Evolutionary conservation across 2,113 vertebrate genomes (phyloP).

Genomic region (Thomomys bottae): DNA sequence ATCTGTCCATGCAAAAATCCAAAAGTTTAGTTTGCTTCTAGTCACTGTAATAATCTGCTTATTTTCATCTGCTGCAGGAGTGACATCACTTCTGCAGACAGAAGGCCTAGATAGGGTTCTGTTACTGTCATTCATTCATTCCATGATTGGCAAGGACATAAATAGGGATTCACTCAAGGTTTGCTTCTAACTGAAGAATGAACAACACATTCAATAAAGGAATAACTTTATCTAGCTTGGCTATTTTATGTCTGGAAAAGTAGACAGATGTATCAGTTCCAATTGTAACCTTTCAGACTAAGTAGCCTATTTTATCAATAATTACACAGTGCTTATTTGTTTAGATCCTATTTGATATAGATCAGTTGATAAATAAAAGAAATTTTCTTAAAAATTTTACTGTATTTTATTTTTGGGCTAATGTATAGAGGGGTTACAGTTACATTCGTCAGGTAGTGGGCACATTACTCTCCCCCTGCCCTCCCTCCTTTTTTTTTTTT

Average conservation of each 20-base stretch:
- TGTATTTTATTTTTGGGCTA: not conserved
- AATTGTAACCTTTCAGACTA: conserved; percentile 46
- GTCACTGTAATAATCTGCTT: conserved; percentile 89
- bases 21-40: conserved; percentile 90
- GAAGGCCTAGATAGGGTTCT: conserved; percentile 83
- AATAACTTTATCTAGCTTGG: conserved; percentile 71
- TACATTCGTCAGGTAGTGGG: too few relatives aligned
- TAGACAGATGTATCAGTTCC: conserved; percentile 58
- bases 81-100: conserved; percentile 88
- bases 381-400: not conserved
- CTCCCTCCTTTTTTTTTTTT: too few relatives aligned
- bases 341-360: not conserved
- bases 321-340: not conserved
- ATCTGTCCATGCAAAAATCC: conserved; percentile 91
- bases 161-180: conserved; percentile 83
- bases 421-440: too few relatives aligned
- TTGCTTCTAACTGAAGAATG: conserved; percentile 83
- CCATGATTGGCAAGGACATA: conserved; percentile 86
- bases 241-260: conserved; percentile 68
- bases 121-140: conserved; percentile 84
- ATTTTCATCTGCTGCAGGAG: conserved; percentile 86
- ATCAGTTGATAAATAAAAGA: not conserved
- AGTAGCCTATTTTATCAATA: conserved; percentile 30
- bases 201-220: conserved; percentile 74
- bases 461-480: too few relatives aligned